Percentiles rank a stretch among this genome's conserved stretches.
phyloP scores from a whole-genome alignment of 2,113 vertebrate species.

The Tetraodon nigroviridis region DNA sequence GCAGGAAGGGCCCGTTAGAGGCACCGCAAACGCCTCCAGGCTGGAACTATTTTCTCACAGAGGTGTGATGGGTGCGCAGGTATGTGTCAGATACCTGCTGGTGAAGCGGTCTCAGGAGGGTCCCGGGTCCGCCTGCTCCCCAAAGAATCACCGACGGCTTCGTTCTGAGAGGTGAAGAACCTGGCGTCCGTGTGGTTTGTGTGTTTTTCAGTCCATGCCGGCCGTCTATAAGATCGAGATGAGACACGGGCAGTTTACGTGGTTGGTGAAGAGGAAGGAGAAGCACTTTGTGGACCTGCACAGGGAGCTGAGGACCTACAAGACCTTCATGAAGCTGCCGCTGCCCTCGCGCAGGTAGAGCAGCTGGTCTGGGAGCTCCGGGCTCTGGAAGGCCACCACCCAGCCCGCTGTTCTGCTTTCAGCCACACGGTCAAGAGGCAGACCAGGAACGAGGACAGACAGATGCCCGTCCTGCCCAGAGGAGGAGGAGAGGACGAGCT shows the following conservation, averaged over 20 bases:
- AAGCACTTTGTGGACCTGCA: slow-evolving; percentile 96
- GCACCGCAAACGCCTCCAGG: too few relatives aligned
- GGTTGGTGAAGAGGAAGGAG: slow-evolving; percentile 94
- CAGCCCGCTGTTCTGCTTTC: not conserved
- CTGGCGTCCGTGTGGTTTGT: not conserved
- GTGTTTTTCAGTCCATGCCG: slow-evolving; percentile 72
- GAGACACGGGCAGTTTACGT: slow-evolving; percentile 89
- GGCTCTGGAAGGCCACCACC: not conserved
- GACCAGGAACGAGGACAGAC: slow-evolving; percentile 68
- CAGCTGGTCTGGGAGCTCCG: not conserved
- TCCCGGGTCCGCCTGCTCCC: too few relatives aligned
- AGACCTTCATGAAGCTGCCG: slow-evolving; percentile 68
- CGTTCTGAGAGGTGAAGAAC: too few relatives aligned
- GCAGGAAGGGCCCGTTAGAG: too few relatives aligned
- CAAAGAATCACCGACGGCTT: too few relatives aligned
- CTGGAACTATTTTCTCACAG: too few relatives aligned
- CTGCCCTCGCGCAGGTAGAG: slow-evolving; percentile 64
- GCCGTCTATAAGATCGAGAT: slow-evolving; percentile 90
- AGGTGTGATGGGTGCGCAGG: too few relatives aligned
- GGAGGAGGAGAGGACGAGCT: slow-evolving; percentile 82
- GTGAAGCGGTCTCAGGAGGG: too few relatives aligned
- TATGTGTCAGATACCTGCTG: too few relatives aligned
- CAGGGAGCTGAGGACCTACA: slow-evolving; percentile 79
- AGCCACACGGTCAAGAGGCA: slow-evolving; percentile 88
- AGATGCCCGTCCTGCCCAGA: slow-evolving; percentile 84